A percentile compares a stretch with the other conserved stretches of the same genome.
These are phyloP conservation scores for Onthophagus sagittarius DNA, from an alignment of 2,888 invertebrate genomes.

Conservation along the genomic window DNA sequence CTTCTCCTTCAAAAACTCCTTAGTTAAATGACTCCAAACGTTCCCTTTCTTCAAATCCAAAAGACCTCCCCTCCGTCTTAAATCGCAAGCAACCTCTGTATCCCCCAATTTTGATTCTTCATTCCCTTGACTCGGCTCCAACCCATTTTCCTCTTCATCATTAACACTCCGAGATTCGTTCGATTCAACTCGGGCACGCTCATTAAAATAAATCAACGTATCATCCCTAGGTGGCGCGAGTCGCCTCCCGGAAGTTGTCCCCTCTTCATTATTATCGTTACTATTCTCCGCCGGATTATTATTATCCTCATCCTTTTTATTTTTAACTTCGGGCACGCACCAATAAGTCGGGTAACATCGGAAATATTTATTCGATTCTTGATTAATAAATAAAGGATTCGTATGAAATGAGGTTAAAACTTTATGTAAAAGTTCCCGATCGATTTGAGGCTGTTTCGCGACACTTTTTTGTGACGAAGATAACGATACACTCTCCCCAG, in stretches of 20 bases:
- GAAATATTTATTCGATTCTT: not conserved
- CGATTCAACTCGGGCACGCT: not conserved
- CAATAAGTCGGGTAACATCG: constrained; percentile 22
- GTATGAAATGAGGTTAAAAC: constrained; percentile 15
- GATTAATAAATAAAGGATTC: constrained; percentile 6
- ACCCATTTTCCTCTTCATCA: not conserved
- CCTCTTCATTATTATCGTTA: not conserved
- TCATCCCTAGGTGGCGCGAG: not conserved
- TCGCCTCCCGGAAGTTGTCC: too few species aligned
- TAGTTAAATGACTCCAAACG: not conserved
- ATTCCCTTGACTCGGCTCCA: constrained; percentile 10
- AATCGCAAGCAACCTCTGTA: not conserved
- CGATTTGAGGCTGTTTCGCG: too few species aligned
- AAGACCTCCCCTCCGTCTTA: constrained; percentile 12
- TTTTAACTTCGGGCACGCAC: constrained; percentile 18
- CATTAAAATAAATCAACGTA: constrained; percentile 15
- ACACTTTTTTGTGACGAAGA: not conserved
- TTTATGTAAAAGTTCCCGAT: too few species aligned
- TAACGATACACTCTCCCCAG: constrained; percentile 11
- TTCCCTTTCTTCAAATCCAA: constrained; percentile 7
- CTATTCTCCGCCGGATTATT: not conserved
- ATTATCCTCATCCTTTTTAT: not conserved
- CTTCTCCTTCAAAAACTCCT: constrained; percentile 4
- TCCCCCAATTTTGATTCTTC: not conserved
- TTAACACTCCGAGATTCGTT: not conserved